Percentiles rank a stretch among this genome's conserved stretches.
Evolutionary conservation across 1,140 invertebrate species (phyloP).

Genomic region (Wiebesia pumilae): DNA sequence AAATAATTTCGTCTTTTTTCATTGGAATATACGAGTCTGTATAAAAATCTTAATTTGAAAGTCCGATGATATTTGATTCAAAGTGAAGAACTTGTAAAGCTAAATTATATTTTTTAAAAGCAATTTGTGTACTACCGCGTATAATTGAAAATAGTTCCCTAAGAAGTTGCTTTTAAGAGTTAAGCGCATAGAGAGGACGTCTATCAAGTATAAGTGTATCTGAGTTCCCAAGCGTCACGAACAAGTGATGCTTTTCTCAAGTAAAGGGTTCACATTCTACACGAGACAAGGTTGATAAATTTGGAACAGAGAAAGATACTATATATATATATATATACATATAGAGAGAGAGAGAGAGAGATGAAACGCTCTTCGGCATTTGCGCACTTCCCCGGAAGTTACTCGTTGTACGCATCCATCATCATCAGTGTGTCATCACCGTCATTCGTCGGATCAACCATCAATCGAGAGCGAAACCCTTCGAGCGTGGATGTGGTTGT

Average conservation of each 20-base stretch:
- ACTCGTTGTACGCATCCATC: conserved; percentile 69
- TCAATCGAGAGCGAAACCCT: background rate
- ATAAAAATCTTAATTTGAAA: too few species aligned
- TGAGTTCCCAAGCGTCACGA: background rate
- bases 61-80: too few species aligned
- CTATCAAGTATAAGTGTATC: background rate
- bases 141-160: background rate
- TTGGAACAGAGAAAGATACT: conserved; percentile 61
- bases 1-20: too few species aligned
- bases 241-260: background rate
- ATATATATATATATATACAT: too few species aligned
- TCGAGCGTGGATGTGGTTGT: background rate
- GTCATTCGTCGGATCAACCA: background rate
- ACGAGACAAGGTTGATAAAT: conserved; percentile 67
- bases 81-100: background rate
- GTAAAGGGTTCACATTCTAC: background rate
- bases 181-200: background rate
- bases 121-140: background rate
- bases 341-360: conserved; percentile 23
- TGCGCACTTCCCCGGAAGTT: conserved; percentile 65
- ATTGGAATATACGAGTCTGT: too few species aligned
- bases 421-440: conserved; percentile 62
- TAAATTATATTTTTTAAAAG: background rate
- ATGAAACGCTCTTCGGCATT: conserved; percentile 41
- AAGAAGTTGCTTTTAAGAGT: background rate